Percentiles rank a stretch among this genome's conserved stretches.
phyloP scores from a whole-genome alignment of 2,888 invertebrate species.

The Encarsia formosa region DNA sequence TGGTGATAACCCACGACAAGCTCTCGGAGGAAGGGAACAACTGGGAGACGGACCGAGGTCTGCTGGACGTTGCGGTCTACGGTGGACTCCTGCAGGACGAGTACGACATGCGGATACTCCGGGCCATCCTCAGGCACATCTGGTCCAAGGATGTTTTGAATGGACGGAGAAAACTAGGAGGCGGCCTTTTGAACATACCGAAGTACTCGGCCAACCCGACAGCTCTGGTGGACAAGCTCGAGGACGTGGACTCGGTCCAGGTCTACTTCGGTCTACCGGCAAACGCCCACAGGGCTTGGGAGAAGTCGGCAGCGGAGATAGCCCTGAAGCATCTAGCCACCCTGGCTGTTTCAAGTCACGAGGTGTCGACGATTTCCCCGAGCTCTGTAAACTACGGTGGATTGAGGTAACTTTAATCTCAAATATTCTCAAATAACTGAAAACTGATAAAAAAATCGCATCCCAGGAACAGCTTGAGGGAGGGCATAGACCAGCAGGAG shows the following conservation, averaged over 20 bases:
- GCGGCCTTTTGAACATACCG: conserved; percentile 37
- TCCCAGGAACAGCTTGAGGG: too few relatives aligned
- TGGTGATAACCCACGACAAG: conserved; percentile 50
- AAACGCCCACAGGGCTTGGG: conserved; percentile 82
- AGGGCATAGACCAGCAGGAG: conserved; percentile 32
- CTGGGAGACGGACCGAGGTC: conserved; percentile 74
- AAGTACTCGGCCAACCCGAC: conserved; percentile 56
- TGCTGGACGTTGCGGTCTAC: conserved; percentile 76
- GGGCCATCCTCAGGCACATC: conserved; percentile 60
- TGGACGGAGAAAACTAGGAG: conserved; percentile 57
- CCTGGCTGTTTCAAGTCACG: too few relatives aligned
- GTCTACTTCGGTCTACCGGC: conserved; percentile 76
- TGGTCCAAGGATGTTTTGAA: conserved; percentile 53
- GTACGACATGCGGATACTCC: conserved; percentile 67
- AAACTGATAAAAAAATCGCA: too few relatives aligned
- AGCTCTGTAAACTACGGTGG: too few relatives aligned
- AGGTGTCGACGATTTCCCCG: too few relatives aligned
- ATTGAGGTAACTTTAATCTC: conserved; percentile 5
- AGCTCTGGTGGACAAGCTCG: conserved; percentile 62
- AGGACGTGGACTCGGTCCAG: conserved; percentile 69
- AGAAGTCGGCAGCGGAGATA: conserved; percentile 61
- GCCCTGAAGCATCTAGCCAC: conserved; percentile 65
- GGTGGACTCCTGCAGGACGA: conserved; percentile 80
- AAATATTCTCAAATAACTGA: conserved; percentile 36
- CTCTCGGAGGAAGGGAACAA: conserved; percentile 43